A percentile compares a stretch with the other conserved stretches of the same genome.
phyloP scores from a whole-genome alignment of 2,888 invertebrate genomes.

The Barypeithes pellucidus region DNA sequence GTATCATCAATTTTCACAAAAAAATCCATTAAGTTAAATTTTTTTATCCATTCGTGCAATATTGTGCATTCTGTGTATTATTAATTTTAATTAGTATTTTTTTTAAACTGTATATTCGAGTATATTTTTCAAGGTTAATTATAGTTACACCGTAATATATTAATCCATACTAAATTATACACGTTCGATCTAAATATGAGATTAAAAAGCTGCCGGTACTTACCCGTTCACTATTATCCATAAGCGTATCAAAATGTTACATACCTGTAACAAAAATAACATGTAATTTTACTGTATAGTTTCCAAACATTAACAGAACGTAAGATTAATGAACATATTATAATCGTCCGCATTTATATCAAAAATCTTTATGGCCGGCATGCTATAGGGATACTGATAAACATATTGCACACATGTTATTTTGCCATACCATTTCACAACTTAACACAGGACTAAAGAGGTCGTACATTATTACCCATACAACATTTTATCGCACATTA shows the following conservation, averaged over 20 bases:
- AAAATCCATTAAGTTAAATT: no score
- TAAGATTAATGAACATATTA: slow-evolving; percentile 33
- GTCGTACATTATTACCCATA: no score
- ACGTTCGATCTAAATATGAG: not conserved
- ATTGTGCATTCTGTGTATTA: no score
- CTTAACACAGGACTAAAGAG: no score
- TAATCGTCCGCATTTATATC: slow-evolving; percentile 43
- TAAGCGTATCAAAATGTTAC: slow-evolving; percentile 3
- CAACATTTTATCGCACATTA: no score
- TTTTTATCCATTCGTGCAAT: no score
- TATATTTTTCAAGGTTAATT: no score
- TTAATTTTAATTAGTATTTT: no score
- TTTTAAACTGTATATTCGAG: no score
- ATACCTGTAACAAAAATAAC: slow-evolving; percentile 48
- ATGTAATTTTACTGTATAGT: slow-evolving; percentile 30
- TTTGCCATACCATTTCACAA: not conserved
- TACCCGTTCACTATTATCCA: not conserved
- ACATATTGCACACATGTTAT: slow-evolving; percentile 42
- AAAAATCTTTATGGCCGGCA: slow-evolving; percentile 45
- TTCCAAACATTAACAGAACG: not conserved
- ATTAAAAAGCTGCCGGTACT: not conserved
- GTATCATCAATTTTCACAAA: no score
- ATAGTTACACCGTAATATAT: not conserved
- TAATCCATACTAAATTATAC: no score
- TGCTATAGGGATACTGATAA: slow-evolving; percentile 27